A percentile compares a stretch with the other conserved stretches of the same genome.
Evolutionary conservation across 2,888 invertebrate genomes (phyloP).

Genomic region (Bombylius discolor): DNA sequence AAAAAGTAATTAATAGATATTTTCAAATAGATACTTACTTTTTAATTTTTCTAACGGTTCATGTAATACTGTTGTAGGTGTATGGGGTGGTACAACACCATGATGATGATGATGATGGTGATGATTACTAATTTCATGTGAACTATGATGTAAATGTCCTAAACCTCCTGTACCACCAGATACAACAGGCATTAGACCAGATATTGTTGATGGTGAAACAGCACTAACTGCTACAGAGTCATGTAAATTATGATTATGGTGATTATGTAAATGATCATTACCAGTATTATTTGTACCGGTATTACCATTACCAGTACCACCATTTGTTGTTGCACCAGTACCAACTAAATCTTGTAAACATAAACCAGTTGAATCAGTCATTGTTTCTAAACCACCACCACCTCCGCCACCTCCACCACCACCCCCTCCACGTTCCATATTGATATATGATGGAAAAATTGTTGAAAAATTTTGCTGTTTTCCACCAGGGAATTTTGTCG

Average conservation of each 20-base stretch:
- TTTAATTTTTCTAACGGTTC: conserved; percentile 62
- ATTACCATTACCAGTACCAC: conserved; percentile 26
- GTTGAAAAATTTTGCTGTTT: conserved; percentile 35
- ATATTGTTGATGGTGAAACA: conserved; percentile 42
- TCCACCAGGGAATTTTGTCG: conserved; percentile 35
- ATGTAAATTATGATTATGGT: conserved; percentile 40
- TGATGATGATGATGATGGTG: conserved; percentile 44
- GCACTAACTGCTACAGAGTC: conserved; percentile 43
- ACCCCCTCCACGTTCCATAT: conserved; percentile 26
- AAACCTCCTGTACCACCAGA: conserved; percentile 21
- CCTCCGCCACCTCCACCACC: conserved; percentile 36
- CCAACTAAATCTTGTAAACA: conserved; percentile 58
- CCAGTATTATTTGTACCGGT: conserved; percentile 28
- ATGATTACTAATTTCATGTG: conserved; percentile 37
- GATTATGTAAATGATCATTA: conserved; percentile 12
- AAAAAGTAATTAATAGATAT: background rate
- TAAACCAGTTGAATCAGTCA: conserved; percentile 46
- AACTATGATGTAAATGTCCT: conserved; percentile 34
- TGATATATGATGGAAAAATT: conserved; percentile 34
- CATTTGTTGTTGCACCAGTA: conserved; percentile 37
- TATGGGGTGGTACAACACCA: conserved; percentile 43
- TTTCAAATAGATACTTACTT: conserved; percentile 38
- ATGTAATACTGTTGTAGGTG: conserved; percentile 37
- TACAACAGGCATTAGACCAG: conserved; percentile 42
- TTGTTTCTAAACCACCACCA: conserved; percentile 39